These are phyloP conservation scores for Gambusia yucatana DNA, from an alignment of 2,797 vertebrate genomes.

Conservation along the genomic window DNA sequence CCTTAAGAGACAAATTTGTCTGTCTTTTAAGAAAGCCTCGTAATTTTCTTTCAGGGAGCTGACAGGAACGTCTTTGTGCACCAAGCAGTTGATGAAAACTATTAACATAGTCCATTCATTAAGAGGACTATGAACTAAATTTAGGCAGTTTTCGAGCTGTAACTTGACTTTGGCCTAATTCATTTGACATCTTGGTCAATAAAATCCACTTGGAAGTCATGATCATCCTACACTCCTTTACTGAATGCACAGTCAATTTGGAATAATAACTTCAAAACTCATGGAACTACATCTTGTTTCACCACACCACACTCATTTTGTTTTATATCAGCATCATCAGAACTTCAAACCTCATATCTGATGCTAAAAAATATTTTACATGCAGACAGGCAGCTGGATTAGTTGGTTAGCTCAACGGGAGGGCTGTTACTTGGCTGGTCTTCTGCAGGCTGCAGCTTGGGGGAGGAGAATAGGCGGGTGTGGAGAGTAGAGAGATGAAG, in stretches of 20 bases:
- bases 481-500: constrained; percentile 27
- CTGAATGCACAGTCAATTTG: not conserved
- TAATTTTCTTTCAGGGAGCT: not conserved
- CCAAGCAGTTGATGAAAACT: not conserved
- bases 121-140: not conserved
- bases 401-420: constrained; percentile 48
- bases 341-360: constrained; percentile 12
- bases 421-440: constrained; percentile 19
- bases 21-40: not conserved
- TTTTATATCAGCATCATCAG: constrained; percentile 9
- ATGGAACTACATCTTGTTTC: not conserved
- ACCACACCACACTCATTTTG: constrained; percentile 10
- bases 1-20: not conserved
- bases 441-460: constrained; percentile 7
- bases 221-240: not conserved
- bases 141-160: not conserved
- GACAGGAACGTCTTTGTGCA: not conserved
- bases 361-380: constrained; percentile 28
- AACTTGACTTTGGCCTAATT: not conserved
- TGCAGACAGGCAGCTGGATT: constrained; percentile 38
- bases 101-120: not conserved
- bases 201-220: not conserved
- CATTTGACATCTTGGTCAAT: not conserved
- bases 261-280: not conserved
- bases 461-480: constrained; percentile 3